phyloP scores from a whole-genome alignment of 2,113 vertebrate species.

The Cynopterus brachyotis region DNA sequence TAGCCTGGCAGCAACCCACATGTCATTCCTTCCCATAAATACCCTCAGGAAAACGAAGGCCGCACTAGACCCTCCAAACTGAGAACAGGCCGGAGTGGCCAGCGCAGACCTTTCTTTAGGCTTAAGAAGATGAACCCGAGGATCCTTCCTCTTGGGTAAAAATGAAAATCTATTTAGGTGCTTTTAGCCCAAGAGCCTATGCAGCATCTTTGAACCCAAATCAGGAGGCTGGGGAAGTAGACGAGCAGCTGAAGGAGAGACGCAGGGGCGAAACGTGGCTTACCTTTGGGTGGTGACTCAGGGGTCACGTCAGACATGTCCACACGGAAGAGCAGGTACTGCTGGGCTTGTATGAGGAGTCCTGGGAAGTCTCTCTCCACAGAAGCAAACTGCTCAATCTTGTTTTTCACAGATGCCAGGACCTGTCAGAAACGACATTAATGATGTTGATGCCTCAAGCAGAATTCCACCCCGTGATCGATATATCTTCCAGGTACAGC shows the following conservation, averaged over 20 bases:
- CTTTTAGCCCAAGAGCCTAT: not conserved
- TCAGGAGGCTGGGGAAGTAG: too few relatives aligned
- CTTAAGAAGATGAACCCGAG: not conserved
- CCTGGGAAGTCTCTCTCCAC: constrained; percentile 90
- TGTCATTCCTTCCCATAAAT: not conserved
- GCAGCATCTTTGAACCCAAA: not conserved
- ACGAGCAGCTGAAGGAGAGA: not conserved
- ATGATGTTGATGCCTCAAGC: not conserved
- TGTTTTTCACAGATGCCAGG: constrained; percentile 94
- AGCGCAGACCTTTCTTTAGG: not conserved
- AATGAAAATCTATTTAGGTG: not conserved
- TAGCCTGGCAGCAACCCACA: not conserved
- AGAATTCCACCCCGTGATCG: not conserved
- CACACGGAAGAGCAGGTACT: constrained; percentile 93
- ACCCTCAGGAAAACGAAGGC: not conserved
- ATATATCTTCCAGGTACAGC: not conserved
- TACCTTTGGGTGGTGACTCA: constrained; percentile 83
- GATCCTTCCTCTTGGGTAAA: not conserved
- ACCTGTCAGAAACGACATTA: constrained; percentile 85
- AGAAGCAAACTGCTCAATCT: constrained; percentile 92
- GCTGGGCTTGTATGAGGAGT: constrained; percentile 92
- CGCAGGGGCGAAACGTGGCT: not conserved
- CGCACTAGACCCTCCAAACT: not conserved
- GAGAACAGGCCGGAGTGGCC: not conserved
- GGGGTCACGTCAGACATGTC: constrained; percentile 73